phyloP scores from a whole-genome alignment of 2,797 vertebrate genomes.

The Melanotaenia trifasciata region DNA sequence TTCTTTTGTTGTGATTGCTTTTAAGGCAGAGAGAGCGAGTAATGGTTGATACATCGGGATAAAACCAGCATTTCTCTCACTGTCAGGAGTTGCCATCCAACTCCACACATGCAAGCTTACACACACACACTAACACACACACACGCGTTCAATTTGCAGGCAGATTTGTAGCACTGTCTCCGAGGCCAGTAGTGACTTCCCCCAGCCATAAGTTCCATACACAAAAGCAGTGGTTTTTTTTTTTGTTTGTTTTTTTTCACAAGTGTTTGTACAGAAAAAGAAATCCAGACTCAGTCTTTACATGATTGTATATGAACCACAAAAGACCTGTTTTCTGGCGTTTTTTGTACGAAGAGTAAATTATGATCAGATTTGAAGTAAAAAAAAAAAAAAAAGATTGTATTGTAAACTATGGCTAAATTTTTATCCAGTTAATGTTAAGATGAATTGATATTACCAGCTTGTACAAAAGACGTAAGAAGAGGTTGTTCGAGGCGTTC shows the following conservation, averaged over 20 bases:
- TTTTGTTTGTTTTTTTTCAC: conserved; percentile 83
- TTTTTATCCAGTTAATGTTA: conserved; percentile 92
- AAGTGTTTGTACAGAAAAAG: conserved; percentile 92
- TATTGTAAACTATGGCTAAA: conserved; percentile 97
- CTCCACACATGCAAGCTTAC: conserved; percentile 64
- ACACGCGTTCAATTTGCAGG: conserved; percentile 77
- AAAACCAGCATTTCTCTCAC: conserved; percentile 81
- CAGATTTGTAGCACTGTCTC: conserved; percentile 94
- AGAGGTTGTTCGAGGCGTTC: conserved; percentile 93
- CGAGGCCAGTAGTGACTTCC: conserved; percentile 92
- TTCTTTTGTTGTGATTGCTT: conserved; percentile 55
- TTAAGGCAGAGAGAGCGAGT: conserved; percentile 65
- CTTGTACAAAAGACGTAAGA: conserved; percentile 88
- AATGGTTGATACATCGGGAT: conserved; percentile 69
- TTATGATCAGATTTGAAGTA: conserved; percentile 89
- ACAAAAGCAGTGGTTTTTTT: conserved; percentile 80
- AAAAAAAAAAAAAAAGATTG: conserved; percentile 91
- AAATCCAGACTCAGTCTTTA: conserved; percentile 95
- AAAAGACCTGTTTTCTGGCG: conserved; percentile 96
- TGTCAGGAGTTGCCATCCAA: conserved; percentile 70
- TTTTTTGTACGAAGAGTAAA: conserved; percentile 94
- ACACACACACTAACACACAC: conserved; percentile 22
- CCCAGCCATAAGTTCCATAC: conserved; percentile 87
- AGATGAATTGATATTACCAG: conserved; percentile 90
- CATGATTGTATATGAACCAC: conserved; percentile 98